Base-by-base conservation (phyloP, 2,888 invertebrate species). In the Chymomyza procnemis region DNA sequence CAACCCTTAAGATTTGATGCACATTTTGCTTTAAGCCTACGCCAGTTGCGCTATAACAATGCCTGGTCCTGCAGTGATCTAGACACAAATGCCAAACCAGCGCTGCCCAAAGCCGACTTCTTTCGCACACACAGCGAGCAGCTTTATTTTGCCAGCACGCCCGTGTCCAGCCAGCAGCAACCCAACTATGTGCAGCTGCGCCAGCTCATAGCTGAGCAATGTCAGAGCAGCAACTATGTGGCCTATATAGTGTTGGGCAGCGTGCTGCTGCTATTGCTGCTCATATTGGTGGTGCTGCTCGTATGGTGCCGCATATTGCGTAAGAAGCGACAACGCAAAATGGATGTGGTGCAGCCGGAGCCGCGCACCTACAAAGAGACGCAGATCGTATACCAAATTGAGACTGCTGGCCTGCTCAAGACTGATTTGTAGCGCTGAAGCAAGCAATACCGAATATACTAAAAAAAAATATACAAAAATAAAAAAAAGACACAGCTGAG, bases 331-430 rank as follows among this genome's bases (percentile, higher is more conserved):
- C 50, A 50, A 6, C 93, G 92, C 85, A 90, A 91, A 75, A 77
- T 94, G 79, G 93, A 94, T 87, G 92, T 96, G 90, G 95, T 96
- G 61, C 93, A 96, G 86, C 96, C 96, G 0, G 96, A 96, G 80
- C 95, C 95, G 1, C 93, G 95, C 87, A 95, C 96, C 16, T 97
- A 96, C 88, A 93, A 95, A 86, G 96, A 97, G 91, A 96, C 96
- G 9, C 96, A 97, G 91, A 93, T 96, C 82, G 95, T 96, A 90
- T 95, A 96, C 85, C 95, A 96, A 88, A 94, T 96, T 76, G 96
- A 97, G 92, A 94, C 95, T 90, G 95, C 96, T 55, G 95, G 96
- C 90, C 94, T 96, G 58, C 92, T 96, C 68, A 95, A 95, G 76
- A 96, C 96, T 77, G 95, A 96, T 91, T 93, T 96, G 82, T 91